Evolutionary conservation across 2,888 invertebrate genomes (phyloP), one percentile per base, ranked within the genome.

Genomic region (Ichneumoninae sp.): DNA sequence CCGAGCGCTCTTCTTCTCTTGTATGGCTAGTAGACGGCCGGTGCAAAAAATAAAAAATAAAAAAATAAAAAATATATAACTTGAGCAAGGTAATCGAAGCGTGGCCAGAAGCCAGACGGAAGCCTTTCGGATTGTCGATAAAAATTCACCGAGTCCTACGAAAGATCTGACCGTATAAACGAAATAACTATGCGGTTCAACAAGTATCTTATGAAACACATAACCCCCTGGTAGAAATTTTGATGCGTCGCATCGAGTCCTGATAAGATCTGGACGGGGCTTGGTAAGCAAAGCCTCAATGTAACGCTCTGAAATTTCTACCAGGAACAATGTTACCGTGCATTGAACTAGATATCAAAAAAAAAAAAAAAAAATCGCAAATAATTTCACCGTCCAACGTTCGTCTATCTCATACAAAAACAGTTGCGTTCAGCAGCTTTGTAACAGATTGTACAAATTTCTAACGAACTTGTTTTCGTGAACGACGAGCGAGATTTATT

Each of bases 81-180:
- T 52, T 40, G 44, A 68, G 65, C 57, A 75, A 71, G 75, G 65
- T 57, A 75, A 85, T 82, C 84, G 84, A 85, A 82, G 84, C 84
- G 78, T 85, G 40, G 70, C 81, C 63, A 50, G 68, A 44, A 77
- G 63, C 44, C 70, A 40, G 65, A 40, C 40, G 60, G 26, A 65
- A 50, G 22, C 44, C 33, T 60, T 50, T 30, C 16, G 69, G 78
- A 81, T 84, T 70, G 65, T 71, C 79, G 82, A 85, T 82, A 50
- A 57, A 82, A 70, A 79, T 82, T 44, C 57, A n/a, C 44, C 68
- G 26, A 33, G 10, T 78, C 40, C 54, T 22, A 22, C 47, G 44
- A 81, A 47, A 57, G 63, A 78, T 73, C 54, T 65, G 54, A 78
- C 63, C 78, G 70, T 71, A 82, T 79, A 79, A 85, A 82, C 78